Evolutionary conservation across 1,140 invertebrate genomes (phyloP), one percentile per base, ranked within the genome.

Genomic region (Camponotus pennsylvanicus): DNA sequence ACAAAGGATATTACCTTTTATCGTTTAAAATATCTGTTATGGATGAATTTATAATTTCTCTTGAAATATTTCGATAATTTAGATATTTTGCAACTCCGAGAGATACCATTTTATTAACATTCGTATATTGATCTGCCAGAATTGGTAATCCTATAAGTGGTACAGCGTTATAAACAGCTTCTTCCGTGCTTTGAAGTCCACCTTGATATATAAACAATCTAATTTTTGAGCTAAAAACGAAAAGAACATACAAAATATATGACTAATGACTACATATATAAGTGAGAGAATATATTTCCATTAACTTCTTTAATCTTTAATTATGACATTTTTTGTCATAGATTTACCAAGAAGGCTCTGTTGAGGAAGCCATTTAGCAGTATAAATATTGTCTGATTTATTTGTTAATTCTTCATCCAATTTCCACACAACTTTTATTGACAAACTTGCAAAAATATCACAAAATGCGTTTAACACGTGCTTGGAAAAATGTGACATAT

Each of bases 171-270:
- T 93, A 91, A n/a, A 95, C 79, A 5, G 95, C 93, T 89, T 96
- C 96, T 64, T 94, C 94, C 2, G 92, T 90, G 66, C 96, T 96
- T 61, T 95, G 94, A 40, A 94, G 82, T 3, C 96, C 96, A 75
- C 96, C 95, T 89, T 96, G 96, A 34, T 93, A 95, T 13, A 96
- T 91, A 78, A 96, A 96, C 13, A 96, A 55, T 86, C 91, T 93
- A 13, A 95, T 85, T 40, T 95, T 94, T 7, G 95, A 42, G 88
- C 95, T 95, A 18, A 73, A 42, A 79, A 52, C 9, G 1, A 34
- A 6, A 55, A 21, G 11, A 0, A 1, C 13, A 63, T 27, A 2
- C 3, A 1, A 21, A 52, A 64, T 21, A 3, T 32, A 70, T 15
- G 0, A 0, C 1, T 8, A 9, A 52, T 57, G n/a, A 61, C 8